Base-by-base conservation (phyloP, 2,113 vertebrate species). In the Myxocyprinus asiaticus region DNA sequence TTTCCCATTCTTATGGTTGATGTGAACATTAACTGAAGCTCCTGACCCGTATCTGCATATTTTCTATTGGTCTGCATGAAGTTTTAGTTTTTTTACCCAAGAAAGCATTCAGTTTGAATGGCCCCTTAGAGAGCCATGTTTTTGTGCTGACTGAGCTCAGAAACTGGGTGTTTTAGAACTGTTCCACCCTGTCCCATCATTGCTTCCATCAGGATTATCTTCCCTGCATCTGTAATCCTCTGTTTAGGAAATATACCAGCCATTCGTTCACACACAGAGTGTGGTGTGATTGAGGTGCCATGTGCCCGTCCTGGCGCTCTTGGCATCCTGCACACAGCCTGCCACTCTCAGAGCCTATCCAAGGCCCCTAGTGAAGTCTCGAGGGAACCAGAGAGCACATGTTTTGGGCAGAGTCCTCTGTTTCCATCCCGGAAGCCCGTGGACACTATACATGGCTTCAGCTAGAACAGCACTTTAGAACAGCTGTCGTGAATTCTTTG, bases 331-430 rank as follows among this genome's bases (percentile, higher is more conserved):
- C 22, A 33, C 22, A 33, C 22, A 63, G 43, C 53, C 55, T 82
- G 81, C 58, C 81, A 78, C 4, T 33, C 55, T 62, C 64, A 62
- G 62, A 11, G 47, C 4, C 48, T 67, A 44, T 58, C 70, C 64
- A 75, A n/a, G 14, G 67, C 65, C 48, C 65, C 56, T 48, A 61
- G 69, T 65, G 43, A 44, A 42, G 50, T 63, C 58, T 44, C n/a
- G 4, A 9, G 10, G 50, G 81, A 65, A 62, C 56, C 53, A n/a
- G n/a, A n/a, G n/a, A n/a, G 65, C 48, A 67, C n/a, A 64, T 58
- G 55, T 69, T 69, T 61, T 48, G 47, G 76, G 61, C 43, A 51
- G 12, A 48, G 12, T 63, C 45, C 74, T 65, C 74, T 44, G 5
- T 82, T 65, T 67, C 53, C 22, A 33, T 33, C 22, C 15, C 50